Evolutionary conservation across 2,888 invertebrate species (phyloP).

Genomic region (Subacronicta megacephala): DNA sequence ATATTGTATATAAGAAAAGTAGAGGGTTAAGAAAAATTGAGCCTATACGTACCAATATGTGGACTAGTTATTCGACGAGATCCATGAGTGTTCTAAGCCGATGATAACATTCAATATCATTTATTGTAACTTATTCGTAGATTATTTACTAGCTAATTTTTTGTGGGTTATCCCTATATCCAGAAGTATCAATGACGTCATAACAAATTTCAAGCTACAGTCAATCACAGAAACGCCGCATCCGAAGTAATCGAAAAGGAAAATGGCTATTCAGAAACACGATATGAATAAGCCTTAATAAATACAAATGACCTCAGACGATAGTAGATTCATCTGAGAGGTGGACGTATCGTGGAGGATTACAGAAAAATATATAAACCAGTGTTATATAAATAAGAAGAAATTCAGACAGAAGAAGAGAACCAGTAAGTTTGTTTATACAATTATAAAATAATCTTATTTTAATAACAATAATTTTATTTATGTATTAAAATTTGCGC

Average conservation of each 20-base stretch:
- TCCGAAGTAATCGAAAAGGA: slow-evolving; percentile 42
- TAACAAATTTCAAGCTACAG: slow-evolving; percentile 13
- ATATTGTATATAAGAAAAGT: no score
- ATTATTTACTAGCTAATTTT: background rate
- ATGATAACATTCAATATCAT: no score
- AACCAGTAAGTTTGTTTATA: slow-evolving; percentile 37
- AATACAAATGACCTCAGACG: slow-evolving; percentile 54
- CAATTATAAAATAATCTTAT: slow-evolving; percentile 6
- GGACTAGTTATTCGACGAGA: no score
- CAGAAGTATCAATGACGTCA: slow-evolving; percentile 30
- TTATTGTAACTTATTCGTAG: no score
- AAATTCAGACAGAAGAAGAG: slow-evolving; percentile 11
- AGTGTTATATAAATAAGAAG: slow-evolving; percentile 18
- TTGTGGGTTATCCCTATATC: background rate
- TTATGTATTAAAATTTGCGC: background rate
- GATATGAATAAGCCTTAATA: slow-evolving; percentile 56
- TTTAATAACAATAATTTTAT: slow-evolving; percentile 2
- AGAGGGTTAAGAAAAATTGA: no score
- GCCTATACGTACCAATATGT: no score
- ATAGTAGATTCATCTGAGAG: slow-evolving; percentile 31
- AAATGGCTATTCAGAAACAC: slow-evolving; percentile 38
- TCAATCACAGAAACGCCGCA: slow-evolving; percentile 45
- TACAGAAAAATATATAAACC: slow-evolving; percentile 12
- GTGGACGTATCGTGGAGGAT: slow-evolving; percentile 55
- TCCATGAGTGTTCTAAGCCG: no score